Percentiles rank a stretch among this genome's conserved stretches.
phyloP scores from a whole-genome alignment of 2,797 vertebrate species.

The Crypturellus tataupa region DNA sequence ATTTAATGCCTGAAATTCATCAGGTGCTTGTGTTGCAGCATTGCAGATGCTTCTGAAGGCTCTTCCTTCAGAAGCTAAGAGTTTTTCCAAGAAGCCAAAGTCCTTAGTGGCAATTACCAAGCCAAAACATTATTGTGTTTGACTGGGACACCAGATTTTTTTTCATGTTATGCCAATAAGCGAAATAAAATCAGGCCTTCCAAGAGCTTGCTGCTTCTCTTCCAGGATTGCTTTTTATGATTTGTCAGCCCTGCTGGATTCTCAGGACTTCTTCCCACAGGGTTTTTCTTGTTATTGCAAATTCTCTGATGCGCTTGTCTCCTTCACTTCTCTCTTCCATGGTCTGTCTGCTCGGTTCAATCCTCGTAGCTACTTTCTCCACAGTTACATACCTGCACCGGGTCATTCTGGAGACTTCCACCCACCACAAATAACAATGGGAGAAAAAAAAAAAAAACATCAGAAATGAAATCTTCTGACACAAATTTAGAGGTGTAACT shows the following conservation, averaged over 20 bases:
- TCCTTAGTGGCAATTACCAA: not conserved
- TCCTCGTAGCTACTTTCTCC: not conserved
- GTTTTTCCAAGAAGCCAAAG: not conserved
- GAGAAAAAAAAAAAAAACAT: no score
- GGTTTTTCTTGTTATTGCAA: not conserved
- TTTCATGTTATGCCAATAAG: not conserved
- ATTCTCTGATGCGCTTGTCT: not conserved
- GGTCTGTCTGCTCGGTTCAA: not conserved
- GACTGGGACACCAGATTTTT: not conserved
- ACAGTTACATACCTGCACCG: not conserved
- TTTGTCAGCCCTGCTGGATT: not conserved
- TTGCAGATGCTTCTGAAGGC: not conserved
- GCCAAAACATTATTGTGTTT: not conserved
- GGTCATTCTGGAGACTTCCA: not conserved
- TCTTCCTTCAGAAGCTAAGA: not conserved
- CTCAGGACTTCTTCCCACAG: not conserved
- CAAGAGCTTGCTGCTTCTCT: not conserved
- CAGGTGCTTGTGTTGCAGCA: not conserved
- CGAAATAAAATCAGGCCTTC: not conserved
- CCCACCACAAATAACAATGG: constrained; percentile 2
- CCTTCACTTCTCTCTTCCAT: not conserved
- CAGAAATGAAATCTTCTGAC: constrained; percentile 36
- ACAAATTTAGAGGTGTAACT: not conserved
- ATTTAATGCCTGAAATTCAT: not conserved
- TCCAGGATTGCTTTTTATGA: not conserved